Evolutionary conservation across 2,888 invertebrate genomes (phyloP).

Genomic region (Athetis lepigone): DNA sequence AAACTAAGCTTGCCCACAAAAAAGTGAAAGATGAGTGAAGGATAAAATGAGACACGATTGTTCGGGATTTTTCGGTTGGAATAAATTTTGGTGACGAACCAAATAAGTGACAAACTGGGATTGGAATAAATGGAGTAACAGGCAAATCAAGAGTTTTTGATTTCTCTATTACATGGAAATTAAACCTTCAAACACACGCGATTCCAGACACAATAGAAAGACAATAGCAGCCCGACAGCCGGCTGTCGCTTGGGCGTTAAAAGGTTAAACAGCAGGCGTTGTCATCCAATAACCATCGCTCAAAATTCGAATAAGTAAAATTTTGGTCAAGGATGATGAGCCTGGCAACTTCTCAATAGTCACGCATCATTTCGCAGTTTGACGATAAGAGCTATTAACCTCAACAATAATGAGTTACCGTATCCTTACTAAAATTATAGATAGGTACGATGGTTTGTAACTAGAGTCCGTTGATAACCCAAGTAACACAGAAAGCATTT

Average conservation of each 20-base stretch:
- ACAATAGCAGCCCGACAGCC: no score
- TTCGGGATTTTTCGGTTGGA: neutral
- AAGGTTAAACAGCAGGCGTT: no score
- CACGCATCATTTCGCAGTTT: conserved; percentile 40
- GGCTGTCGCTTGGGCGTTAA: no score
- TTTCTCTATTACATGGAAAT: conserved; percentile 35
- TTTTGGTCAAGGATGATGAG: conserved; percentile 26
- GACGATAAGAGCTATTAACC: conserved; percentile 13
- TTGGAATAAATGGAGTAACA: no score
- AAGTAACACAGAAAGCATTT: no score
- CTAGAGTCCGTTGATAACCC: no score
- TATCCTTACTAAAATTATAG: no score
- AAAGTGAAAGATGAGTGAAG: conserved; percentile 45
- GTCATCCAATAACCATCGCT: conserved; percentile 27
- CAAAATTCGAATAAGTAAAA: conserved; percentile 20
- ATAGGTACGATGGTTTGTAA: no score
- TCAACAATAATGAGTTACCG: no score
- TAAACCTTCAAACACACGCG: no score
- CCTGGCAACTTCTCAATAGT: conserved; percentile 48
- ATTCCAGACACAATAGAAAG: no score
- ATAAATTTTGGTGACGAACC: neutral
- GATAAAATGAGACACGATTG: conserved; percentile 44
- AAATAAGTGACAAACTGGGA: neutral
- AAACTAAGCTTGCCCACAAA: conserved; percentile 34
- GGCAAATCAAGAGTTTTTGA: no score